Evolutionary conservation across 2,888 invertebrate species (phyloP).

Genomic region (Volucella inflata): DNA sequence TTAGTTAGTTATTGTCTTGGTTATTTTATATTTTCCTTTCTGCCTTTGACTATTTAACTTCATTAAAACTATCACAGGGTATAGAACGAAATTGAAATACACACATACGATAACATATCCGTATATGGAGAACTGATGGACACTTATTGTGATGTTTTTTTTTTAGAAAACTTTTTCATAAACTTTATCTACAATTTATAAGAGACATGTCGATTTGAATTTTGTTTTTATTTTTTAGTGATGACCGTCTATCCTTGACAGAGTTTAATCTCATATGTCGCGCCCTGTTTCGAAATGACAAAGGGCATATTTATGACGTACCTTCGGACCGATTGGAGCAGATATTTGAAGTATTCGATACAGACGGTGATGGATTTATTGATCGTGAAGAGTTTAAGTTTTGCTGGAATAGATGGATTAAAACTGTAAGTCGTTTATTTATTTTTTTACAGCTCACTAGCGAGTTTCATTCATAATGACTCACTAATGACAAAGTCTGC

Average conservation of each 20-base stretch:
- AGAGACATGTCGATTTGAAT: neutral
- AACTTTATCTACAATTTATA: neutral
- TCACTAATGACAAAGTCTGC: too few relatives aligned
- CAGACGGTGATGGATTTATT: conserved; percentile 89
- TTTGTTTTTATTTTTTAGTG: conserved; percentile 84
- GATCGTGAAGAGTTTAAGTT: conserved; percentile 93
- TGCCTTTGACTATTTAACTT: conserved; percentile 25
- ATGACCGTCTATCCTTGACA: conserved; percentile 89
- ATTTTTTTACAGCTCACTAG: too few relatives aligned
- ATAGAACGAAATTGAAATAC: conserved; percentile 53
- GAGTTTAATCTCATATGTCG: conserved; percentile 93
- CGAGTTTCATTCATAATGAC: too few relatives aligned
- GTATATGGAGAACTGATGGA: neutral
- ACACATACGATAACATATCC: conserved; percentile 15
- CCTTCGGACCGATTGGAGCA: conserved; percentile 89
- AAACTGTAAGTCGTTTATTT: conserved; percentile 87
- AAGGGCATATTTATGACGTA: conserved; percentile 92
- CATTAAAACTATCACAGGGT: conserved; percentile 42
- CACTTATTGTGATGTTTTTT: neutral
- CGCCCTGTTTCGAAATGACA: conserved; percentile 93
- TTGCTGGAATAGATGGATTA: conserved; percentile 96
- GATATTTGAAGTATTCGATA: conserved; percentile 92
- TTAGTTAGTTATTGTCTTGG: conserved; percentile 23
- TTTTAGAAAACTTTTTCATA: neutral
- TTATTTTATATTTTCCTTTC: neutral